Evolutionary conservation across 2,888 invertebrate genomes (phyloP), one percentile per base, ranked within the genome.

Genomic region (Thyatira batis): DNA sequence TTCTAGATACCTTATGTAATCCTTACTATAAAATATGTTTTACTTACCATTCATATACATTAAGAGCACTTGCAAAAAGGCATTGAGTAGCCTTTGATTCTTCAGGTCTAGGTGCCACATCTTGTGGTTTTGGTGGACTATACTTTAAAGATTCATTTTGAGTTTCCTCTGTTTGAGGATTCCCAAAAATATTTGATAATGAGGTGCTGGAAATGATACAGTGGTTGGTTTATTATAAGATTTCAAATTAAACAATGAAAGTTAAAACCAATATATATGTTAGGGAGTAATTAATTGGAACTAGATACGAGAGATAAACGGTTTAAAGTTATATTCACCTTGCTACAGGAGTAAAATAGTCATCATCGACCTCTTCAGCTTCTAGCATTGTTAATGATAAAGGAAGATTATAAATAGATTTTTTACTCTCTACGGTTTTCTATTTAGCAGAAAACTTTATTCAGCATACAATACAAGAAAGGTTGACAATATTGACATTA

Each of bases 331-430:
- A 20, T 54, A 63, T 61, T 60, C 73, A 90, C 91, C 84, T 83
- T 54, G 85, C 69, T 44, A 82, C 73, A 52, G 91, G 91, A 56
- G 91, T 90, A 68, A 92, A 91, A 55, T 84, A 89, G 69, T 91
- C 91, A 59, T 87, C 87, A 64, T 92, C 91, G 44, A 89, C 84
- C 62, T 90, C 89, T 54, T 87, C 89, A 21, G 84, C 71, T 73
- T 88, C 79, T 51, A 90, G 68, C 83, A 84, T 84, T 46, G 20
- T 57, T 28, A 8, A 46, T 8, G 10, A 11, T 33, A 3, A n/a
- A n/a, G n/a, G n/a, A n/a, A n/a, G n/a, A n/a, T n/a, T n/a, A n/a
- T n/a, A n/a, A n/a, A n/a, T n/a, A n/a, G n/a, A n/a, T n/a, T n/a
- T n/a, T n/a, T n/a, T n/a, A n/a, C n/a, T n/a, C n/a, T n/a, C n/a